These are phyloP conservation scores for Cervus canadensis DNA, from an alignment of 2,113 vertebrate species.

Conservation along the genomic window DNA sequence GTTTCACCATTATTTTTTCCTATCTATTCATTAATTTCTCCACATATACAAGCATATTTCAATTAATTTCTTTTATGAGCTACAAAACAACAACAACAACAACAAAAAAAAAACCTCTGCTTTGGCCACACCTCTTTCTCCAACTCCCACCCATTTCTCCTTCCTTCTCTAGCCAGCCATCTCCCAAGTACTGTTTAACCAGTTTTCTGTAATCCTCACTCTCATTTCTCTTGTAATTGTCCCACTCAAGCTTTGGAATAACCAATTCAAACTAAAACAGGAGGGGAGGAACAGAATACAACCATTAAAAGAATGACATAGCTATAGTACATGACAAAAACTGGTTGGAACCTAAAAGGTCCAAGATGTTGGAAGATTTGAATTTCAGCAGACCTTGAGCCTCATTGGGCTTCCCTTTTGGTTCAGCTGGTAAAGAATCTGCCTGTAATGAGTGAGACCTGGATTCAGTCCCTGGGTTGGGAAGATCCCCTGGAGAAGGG, in stretches of 20 bases:
- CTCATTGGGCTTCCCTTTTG: neutral
- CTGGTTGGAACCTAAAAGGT: neutral
- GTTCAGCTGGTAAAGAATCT: neutral
- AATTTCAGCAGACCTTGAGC: neutral
- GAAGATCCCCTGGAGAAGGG: neutral
- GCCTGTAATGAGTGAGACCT: neutral
- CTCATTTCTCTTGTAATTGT: neutral
- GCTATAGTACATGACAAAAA: neutral
- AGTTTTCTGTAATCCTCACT: neutral
- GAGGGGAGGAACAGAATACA: neutral
- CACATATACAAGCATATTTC: neutral
- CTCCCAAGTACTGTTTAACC: neutral
- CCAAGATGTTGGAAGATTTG: neutral
- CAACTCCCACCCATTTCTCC: rapidly evolving
- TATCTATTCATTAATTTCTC: neutral
- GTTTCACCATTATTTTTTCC: neutral
- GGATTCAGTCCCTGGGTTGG: neutral
- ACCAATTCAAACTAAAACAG: neutral
- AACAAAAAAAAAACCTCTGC: neutral
- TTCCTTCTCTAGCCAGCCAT: neutral
- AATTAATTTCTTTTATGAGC: neutral
- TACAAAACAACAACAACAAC: neutral
- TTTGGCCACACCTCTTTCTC: neutral
- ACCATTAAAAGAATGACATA: neutral
- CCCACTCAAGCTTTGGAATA: neutral